Evolutionary conservation across 1,140 invertebrate species (phyloP), one percentile per base, ranked within the genome.

Genomic region (Eupeodes corollae): DNA sequence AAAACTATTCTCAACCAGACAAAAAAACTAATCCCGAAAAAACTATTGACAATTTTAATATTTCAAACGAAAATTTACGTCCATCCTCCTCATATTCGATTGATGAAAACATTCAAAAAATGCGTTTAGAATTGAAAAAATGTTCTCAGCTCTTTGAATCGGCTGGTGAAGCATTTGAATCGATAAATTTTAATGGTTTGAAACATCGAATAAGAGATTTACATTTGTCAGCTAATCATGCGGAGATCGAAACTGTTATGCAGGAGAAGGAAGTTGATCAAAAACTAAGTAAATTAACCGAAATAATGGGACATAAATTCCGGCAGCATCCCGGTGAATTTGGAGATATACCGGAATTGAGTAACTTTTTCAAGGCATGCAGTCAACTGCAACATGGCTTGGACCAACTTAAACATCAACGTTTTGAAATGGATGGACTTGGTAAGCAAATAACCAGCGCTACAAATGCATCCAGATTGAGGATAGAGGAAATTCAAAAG

Each of bases 261-360:
- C 58, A 65, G 34, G 49, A 65, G 11, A 58, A 58, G 26, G 50
- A 55, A 12, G 49, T 52, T 37, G 55, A 65, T 19, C 52, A 65
- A 14, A 47, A 55, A 14, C 13, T 66, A 33, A 50, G 56, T 13
- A 58, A 56, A n/a, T 46, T 65, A 1, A 56, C 63, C 6, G 11
- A 46, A 6, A 52, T 59, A 43, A 59, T 61, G 13, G 47, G 50
- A 6, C 44, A 50, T 15, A 59, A 55, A 9, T 66, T 66, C 21
- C 54, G 57, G n/a, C 49, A 56, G 3, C 63, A 66, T 51, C 62
- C 63, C 1, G 63, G 63, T 1, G 63, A 66, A 37, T 66, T 66
- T 47, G 63, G 58, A 0, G 60, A 66, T n/a, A 66, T 66, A n/a
- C 63, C 63, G 0, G 63, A 66, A 21, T 21, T 66, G 19, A 66